These are phyloP conservation scores for Conomelus anceps DNA, from an alignment of 2,888 invertebrate species.

Conservation along the genomic window DNA sequence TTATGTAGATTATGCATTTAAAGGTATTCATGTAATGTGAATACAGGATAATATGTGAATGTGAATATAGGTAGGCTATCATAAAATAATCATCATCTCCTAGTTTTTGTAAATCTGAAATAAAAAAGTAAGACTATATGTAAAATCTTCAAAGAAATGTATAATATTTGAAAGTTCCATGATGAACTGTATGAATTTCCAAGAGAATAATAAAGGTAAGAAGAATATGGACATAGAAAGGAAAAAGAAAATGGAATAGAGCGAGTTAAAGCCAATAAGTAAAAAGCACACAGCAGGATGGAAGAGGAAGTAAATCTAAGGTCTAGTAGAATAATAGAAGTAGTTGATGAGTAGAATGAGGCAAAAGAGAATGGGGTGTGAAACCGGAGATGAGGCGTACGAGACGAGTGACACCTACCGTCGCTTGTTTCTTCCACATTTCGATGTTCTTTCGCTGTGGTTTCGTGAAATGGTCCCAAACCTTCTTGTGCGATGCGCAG, in stretches of 20 bases:
- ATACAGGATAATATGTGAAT: too few species aligned
- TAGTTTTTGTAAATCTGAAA: too few species aligned
- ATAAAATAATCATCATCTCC: too few species aligned
- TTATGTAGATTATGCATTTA: too few species aligned
- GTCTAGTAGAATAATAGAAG: not conserved
- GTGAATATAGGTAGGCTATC: too few species aligned
- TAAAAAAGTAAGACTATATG: too few species aligned
- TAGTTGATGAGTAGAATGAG: not conserved
- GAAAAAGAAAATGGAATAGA: not conserved
- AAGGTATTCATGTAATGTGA: too few species aligned
- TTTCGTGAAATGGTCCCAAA: constrained; percentile 99
- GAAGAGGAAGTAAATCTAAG: too few species aligned
- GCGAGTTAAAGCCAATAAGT: not conserved
- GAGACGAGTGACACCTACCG: constrained; percentile 61
- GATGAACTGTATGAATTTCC: too few species aligned
- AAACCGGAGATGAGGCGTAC: not conserved
- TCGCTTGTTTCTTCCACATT: constrained; percentile 93
- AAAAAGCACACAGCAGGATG: not conserved
- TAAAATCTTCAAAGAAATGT: too few species aligned
- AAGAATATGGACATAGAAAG: not conserved
- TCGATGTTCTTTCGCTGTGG: constrained; percentile 98
- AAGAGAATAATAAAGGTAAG: not conserved
- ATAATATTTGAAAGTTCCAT: too few species aligned
- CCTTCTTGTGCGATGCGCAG: constrained; percentile 94
- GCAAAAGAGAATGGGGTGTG: not conserved